phyloP scores from a whole-genome alignment of 2,113 vertebrate genomes.

The Psilopsiagon aymara region DNA sequence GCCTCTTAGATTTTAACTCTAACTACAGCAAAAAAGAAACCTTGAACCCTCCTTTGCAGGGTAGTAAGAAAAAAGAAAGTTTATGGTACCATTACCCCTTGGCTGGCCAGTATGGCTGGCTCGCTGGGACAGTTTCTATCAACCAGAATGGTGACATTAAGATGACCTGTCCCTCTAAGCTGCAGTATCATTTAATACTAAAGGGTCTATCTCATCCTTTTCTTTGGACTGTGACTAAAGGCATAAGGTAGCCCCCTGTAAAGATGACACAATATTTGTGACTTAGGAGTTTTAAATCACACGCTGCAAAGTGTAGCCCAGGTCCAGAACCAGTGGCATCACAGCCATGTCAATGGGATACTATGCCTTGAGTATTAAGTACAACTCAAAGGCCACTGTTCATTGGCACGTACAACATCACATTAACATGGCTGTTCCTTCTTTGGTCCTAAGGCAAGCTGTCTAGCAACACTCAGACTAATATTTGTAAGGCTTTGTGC shows the following conservation, averaged over 20 bases:
- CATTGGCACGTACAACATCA: fast-evolving
- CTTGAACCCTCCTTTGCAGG: neutral
- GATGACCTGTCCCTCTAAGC: neutral
- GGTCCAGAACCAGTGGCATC: neutral
- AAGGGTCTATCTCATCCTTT: neutral
- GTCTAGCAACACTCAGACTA: neutral
- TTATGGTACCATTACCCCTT: no score
- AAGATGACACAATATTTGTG: neutral
- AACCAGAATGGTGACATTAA: neutral
- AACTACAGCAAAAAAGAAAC: neutral
- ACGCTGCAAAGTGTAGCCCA: neutral
- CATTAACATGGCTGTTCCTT: fast-evolving
- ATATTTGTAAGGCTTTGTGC: neutral
- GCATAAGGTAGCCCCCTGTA: neutral
- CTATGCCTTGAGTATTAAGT: neutral
- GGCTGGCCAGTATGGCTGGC: neutral
- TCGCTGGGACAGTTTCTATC: neutral
- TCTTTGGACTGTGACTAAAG: neutral
- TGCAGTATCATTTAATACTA: neutral
- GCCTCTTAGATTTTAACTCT: neutral
- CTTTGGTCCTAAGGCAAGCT: neutral
- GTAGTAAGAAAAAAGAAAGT: neutral
- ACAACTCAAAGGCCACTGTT: neutral
- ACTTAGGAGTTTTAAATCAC: neutral
- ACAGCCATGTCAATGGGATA: neutral